These are phyloP conservation scores for Apostichopus leukothele DNA, from an alignment of 53 echinoderm and acorn worm species.

Conservation along the genomic window DNA sequence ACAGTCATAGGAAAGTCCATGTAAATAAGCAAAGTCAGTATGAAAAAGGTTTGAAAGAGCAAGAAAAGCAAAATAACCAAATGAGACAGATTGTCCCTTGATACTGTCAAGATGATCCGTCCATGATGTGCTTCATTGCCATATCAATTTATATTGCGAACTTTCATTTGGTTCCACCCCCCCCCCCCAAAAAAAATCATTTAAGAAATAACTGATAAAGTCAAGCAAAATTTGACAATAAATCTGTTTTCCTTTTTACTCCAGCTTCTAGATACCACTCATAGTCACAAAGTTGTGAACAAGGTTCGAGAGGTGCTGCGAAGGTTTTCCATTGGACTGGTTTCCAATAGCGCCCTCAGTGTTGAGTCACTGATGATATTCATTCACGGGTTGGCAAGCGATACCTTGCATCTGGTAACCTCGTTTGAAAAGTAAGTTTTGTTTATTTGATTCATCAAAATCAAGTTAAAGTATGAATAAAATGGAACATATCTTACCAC, in stretches of 20 bases:
- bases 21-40: too few species aligned
- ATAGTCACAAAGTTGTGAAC: conserved; percentile 78
- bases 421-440: conserved; percentile 57
- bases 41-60: too few species aligned
- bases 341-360: conserved; percentile 70
- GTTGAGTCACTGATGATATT: conserved; percentile 75
- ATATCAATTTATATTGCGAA: too few species aligned
- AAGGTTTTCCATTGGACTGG: conserved; percentile 65
- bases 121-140: too few species aligned
- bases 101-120: too few species aligned
- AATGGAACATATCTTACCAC: too few species aligned
- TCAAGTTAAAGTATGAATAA: too few species aligned
- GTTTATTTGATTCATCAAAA: background rate
- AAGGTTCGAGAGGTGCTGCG: conserved; percentile 78
- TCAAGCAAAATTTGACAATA: too few species aligned
- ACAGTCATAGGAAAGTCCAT: too few species aligned
- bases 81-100: too few species aligned
- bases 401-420: conserved; percentile 76
- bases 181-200: background rate
- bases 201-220: background rate
- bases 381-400: conserved; percentile 80
- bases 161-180: too few species aligned
- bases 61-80: too few species aligned
- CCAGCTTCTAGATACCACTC: conserved; percentile 74
- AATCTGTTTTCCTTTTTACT: background rate